Percentiles rank a stretch among this genome's conserved stretches.
These are phyloP conservation scores for Lutraria lutraria DNA, from an alignment of 2,888 invertebrate genomes.

Conservation along the genomic window DNA sequence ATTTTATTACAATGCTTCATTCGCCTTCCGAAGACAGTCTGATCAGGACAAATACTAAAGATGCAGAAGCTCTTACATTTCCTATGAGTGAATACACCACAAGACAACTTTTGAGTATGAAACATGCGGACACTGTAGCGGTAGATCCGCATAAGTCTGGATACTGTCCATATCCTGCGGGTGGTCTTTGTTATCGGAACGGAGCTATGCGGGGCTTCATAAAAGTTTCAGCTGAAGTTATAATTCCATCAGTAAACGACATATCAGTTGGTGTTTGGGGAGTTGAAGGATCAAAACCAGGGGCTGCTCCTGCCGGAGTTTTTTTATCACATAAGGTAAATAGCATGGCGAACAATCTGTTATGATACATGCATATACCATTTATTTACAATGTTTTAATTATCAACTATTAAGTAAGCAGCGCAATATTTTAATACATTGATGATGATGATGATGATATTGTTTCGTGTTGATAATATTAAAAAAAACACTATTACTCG, in stretches of 20 bases:
- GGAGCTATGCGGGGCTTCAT: not conserved
- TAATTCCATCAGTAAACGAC: not conserved
- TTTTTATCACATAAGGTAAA: not conserved
- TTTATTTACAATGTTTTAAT: not conserved
- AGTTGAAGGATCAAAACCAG: not conserved
- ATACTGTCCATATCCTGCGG: not conserved
- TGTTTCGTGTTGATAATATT: no score
- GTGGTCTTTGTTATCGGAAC: not conserved
- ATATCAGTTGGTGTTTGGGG: not conserved
- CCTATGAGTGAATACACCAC: not conserved
- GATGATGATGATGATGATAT: not conserved
- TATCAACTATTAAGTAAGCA: not conserved
- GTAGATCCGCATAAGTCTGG: not conserved
- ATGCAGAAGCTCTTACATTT: not conserved
- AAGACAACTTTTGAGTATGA: not conserved
- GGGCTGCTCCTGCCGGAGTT: not conserved
- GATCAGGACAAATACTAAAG: no score
- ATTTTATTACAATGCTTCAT: no score
- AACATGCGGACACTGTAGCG: not conserved
- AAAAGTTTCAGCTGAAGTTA: not conserved
- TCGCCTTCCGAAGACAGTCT: no score
- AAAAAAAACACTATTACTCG: no score
- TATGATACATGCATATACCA: not conserved
- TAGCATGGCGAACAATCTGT: not conserved
- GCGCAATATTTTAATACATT: not conserved